These are phyloP conservation scores for Scolopax mira DNA, from an alignment of 2,113 vertebrate species.

Conservation along the genomic window DNA sequence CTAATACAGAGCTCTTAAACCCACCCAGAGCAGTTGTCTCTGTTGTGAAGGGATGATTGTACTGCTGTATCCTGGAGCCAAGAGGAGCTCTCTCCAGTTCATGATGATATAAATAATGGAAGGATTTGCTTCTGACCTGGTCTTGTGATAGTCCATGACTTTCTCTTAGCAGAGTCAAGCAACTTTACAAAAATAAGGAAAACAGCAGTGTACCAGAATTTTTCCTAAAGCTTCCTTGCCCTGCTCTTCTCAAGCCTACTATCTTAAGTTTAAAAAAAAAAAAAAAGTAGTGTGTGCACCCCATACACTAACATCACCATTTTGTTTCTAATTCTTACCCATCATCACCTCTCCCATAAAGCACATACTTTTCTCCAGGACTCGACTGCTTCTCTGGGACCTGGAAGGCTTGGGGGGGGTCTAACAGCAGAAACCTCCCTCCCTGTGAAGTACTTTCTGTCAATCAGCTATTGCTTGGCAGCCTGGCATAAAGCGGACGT, in stretches of 20 bases:
- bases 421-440: background rate
- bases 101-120: fast-evolving
- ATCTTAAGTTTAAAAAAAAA: background rate
- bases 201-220: background rate
- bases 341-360: background rate
- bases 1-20: background rate
- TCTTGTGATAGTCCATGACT: background rate
- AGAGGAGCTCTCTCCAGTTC: background rate
- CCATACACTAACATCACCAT: background rate
- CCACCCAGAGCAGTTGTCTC: background rate
- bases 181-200: background rate
- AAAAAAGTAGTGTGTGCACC: background rate
- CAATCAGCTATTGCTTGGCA: background rate
- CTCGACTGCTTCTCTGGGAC: background rate
- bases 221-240: background rate
- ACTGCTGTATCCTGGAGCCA: background rate
- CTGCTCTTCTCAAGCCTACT: background rate
- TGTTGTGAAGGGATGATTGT: background rate
- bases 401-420: background rate
- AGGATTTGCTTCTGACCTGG: background rate
- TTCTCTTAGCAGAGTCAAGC: background rate
- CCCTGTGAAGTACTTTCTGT: background rate
- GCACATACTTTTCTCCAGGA: background rate
- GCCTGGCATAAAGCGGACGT: background rate
- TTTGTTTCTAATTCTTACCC: background rate